Percentiles rank a stretch among this genome's conserved stretches.
Evolutionary conservation across 2,113 vertebrate species (phyloP).

Genomic region (Scophthalmus maximus): DNA sequence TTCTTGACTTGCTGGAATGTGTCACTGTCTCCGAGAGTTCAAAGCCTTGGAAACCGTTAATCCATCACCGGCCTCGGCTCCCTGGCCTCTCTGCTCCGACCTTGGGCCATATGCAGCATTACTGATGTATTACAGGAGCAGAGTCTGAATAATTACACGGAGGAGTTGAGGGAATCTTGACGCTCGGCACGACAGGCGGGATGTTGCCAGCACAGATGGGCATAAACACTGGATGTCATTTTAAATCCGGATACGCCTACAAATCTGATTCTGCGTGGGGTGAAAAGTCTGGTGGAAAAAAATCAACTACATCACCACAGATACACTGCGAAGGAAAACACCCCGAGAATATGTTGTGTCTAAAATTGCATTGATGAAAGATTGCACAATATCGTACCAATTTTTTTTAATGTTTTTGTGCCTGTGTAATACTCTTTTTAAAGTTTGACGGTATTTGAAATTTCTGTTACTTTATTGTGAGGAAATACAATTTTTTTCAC

Average conservation of each 20-base stretch:
- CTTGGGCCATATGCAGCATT: conserved; percentile 77
- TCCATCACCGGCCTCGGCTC: conserved; percentile 71
- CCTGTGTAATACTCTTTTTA: too few relatives aligned
- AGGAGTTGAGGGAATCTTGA: conserved; percentile 47
- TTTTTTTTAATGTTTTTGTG: too few relatives aligned
- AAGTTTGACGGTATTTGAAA: too few relatives aligned
- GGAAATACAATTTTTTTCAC: too few relatives aligned
- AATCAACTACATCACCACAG: not conserved
- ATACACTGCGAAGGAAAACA: not conserved
- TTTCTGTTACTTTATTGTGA: too few relatives aligned
- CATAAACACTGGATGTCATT: conserved; percentile 44
- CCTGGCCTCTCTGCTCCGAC: conserved; percentile 62
- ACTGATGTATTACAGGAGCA: conserved; percentile 73
- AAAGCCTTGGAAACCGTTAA: conserved; percentile 65
- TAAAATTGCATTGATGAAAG: too few relatives aligned
- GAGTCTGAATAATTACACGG: conserved; percentile 64
- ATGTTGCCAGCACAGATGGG: conserved; percentile 38
- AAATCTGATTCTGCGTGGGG: conserved; percentile 39
- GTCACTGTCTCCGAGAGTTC: conserved; percentile 66
- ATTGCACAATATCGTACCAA: too few relatives aligned
- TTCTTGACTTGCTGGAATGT: conserved; percentile 64
- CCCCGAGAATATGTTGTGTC: too few relatives aligned
- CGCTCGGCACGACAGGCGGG: conserved; percentile 32
- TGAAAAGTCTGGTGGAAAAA: not conserved
- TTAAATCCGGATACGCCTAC: conserved; percentile 26